These are phyloP conservation scores for Drosophila fulvimacula DNA, from an alignment of 2,888 invertebrate species.

Conservation along the genomic window DNA sequence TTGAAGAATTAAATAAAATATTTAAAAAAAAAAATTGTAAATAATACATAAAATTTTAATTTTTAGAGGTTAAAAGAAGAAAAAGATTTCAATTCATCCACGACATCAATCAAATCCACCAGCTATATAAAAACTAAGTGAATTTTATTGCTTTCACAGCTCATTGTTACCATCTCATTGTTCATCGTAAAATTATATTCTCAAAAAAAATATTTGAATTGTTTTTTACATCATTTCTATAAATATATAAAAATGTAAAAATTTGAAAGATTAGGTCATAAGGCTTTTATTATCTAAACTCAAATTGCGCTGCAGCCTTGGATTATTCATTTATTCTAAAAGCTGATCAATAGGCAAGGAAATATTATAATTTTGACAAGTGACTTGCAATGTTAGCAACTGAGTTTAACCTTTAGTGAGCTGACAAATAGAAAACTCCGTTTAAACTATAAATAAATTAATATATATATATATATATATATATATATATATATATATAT, in stretches of 20 bases:
- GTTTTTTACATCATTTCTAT: neutral
- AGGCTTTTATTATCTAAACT: neutral
- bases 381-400: constrained; percentile 32
- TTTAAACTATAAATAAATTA: constrained; percentile 4
- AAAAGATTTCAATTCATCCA: too few species aligned
- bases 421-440: neutral
- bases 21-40: too few species aligned
- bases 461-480: neutral
- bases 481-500: too few species aligned
- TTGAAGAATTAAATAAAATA: too few species aligned
- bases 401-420: constrained; percentile 22
- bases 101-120: neutral
- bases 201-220: neutral
- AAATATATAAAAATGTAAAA: neutral
- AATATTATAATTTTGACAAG: constrained; percentile 25
- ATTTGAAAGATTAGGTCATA: neutral
- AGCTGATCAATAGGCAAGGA: neutral
- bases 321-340: neutral
- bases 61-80: too few species aligned
- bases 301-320: constrained; percentile 5
- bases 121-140: neutral
- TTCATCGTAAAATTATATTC: neutral
- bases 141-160: neutral
- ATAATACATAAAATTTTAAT: too few species aligned
- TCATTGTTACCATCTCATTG: neutral